Evolutionary conservation across 2,113 vertebrate genomes (phyloP).

Genomic region (Pongo pygmaeus): DNA sequence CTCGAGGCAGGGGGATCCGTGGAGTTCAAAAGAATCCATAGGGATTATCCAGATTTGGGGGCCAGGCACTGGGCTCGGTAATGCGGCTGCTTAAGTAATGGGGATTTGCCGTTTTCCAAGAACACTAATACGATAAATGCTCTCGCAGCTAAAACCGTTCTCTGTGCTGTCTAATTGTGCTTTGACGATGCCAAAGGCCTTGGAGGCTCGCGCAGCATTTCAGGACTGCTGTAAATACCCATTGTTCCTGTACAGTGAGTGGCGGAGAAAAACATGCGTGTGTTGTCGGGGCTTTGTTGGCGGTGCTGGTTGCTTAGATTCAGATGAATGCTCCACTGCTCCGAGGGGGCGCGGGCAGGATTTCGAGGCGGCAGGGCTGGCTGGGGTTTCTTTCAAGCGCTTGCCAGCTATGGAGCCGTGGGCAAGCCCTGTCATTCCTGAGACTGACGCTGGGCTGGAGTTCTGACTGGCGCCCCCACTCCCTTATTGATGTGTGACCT

Average conservation of each 20-base stretch:
- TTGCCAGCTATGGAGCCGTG: not conserved
- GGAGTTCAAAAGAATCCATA: not conserved
- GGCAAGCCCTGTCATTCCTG: not conserved
- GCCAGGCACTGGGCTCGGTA: not conserved
- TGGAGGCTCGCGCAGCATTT: accelerated
- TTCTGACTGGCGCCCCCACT: not conserved
- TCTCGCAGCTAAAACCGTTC: not conserved
- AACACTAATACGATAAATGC: not conserved
- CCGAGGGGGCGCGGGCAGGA: not conserved
- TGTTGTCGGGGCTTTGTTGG: not conserved
- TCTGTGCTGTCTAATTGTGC: accelerated
- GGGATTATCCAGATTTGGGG: not conserved
- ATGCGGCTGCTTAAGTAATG: not conserved
- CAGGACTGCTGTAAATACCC: not conserved
- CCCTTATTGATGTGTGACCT: accelerated
- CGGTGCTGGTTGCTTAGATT: not conserved
- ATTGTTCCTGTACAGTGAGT: not conserved
- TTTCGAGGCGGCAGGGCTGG: not conserved
- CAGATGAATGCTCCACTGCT: not conserved
- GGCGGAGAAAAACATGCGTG: accelerated
- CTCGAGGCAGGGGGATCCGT: accelerated
- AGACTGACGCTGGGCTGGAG: not conserved
- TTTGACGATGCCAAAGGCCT: not conserved
- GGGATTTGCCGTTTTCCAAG: not conserved
- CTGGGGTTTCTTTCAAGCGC: accelerated